Base-by-base conservation (phyloP, 2,888 invertebrate genomes). In the Micoletzkya japonica region DNA sequence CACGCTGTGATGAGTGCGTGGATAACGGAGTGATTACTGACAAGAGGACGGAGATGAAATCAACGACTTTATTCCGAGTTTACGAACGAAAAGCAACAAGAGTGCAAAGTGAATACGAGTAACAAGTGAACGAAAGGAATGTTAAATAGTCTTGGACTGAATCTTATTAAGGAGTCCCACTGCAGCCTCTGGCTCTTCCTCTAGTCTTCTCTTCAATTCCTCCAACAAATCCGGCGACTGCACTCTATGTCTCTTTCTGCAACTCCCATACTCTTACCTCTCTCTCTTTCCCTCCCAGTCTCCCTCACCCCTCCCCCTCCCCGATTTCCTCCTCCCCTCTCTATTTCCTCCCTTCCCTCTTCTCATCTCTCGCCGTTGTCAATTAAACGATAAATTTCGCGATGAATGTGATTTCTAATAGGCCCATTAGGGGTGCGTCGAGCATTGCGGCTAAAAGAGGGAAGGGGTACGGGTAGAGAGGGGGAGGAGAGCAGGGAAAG, bases 331-430 rank as follows among this genome's bases (percentile, higher is more conserved):
- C 49, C 28, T 49, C 36, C 61, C 32, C 61, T 61, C 32, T 49
- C 24, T 52, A 4, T 34, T n/a, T 26, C 50, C 63, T 34, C 52
- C 34, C 28, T n/a, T 17, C 49, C 30, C 37, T 20, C 39, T 26
- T 7, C 36, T 52, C 52, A 34, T 34, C 32, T 52, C 24, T 30
- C 63, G 26, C 52, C 63, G 7, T 52, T 64, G n/a, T 44, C 37
- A 67, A 67, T 67, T 57, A 67, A 67, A 67, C 67, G 67, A 67
- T 67, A 67, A 67, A 67, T 67, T 67, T 24, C 24, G 10, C 24
- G 30, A 36, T 54, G 67, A 67, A 67, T 67, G 67, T 67, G 67
- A 67, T 67, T 64, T 64, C 50, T 50, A 64, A 64, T 64, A 52
- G 63, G 28, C 34, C 63, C 63, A 64, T 64, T 64, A 64, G 60